phyloP scores from a whole-genome alignment of 2,113 vertebrate species.

The Emberiza fucata region DNA sequence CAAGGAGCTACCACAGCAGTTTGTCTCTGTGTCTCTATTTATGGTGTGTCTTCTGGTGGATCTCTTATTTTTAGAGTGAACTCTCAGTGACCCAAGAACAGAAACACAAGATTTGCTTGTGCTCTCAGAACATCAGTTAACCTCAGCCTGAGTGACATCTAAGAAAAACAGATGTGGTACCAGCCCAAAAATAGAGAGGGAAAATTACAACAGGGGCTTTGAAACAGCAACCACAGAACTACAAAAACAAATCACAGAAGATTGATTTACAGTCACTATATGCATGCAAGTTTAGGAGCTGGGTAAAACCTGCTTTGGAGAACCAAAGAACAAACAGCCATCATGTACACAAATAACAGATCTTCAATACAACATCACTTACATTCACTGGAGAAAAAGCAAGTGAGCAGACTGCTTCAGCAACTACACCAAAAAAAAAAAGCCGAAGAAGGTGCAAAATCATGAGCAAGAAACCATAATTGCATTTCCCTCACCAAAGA shows the following conservation, averaged over 20 bases:
- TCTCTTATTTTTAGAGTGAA: not conserved
- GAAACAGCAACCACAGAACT: not conserved
- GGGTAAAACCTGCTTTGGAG: not conserved
- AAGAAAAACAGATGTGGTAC: not conserved
- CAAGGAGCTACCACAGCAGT: not conserved
- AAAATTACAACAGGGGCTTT: not conserved
- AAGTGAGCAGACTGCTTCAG: not conserved
- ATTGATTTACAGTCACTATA: not conserved
- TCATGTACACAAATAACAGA: not conserved
- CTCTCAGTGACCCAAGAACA: not conserved
- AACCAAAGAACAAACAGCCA: not conserved
- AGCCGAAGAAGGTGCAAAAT: not conserved
- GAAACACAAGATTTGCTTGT: not conserved
- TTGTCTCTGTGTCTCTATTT: not conserved
- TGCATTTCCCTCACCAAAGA: not conserved
- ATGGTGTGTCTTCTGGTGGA: not conserved
- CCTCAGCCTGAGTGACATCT: not conserved
- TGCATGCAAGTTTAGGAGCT: not conserved
- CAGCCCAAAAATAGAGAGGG: not conserved
- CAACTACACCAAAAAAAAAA: not conserved
- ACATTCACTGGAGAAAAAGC: not conserved
- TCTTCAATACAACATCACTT: not conserved
- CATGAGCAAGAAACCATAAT: not conserved
- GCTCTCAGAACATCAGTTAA: not conserved
- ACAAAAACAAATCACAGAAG: not conserved